These are phyloP conservation scores for Arctopsyche grandis DNA, from an alignment of 1,140 invertebrate species.

Conservation along the genomic window DNA sequence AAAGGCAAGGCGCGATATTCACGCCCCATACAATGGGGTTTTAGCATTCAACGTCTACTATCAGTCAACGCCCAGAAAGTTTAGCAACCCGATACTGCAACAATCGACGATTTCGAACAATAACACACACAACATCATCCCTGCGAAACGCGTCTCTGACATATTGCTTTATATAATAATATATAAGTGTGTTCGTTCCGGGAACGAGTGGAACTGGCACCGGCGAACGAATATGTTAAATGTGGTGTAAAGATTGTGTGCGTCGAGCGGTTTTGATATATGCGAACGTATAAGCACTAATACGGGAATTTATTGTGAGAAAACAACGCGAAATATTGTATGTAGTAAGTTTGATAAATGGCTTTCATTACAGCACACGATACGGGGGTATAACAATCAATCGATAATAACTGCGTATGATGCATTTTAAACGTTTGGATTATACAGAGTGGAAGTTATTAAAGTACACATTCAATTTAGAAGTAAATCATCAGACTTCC, in stretches of 20 bases:
- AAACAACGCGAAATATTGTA: constrained; percentile 13
- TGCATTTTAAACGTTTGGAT: no score
- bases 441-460: no score
- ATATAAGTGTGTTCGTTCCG: neutral
- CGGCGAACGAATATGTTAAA: constrained; percentile 17
- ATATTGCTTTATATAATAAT: neutral
- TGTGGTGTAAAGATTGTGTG: constrained; percentile 22
- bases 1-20: neutral
- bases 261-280: constrained; percentile 8
- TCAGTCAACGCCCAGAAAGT: neutral
- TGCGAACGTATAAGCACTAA: constrained; percentile 1
- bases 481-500: no score
- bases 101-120: neutral
- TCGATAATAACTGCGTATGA: no score
- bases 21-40: neutral
- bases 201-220: neutral
- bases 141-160: neutral
- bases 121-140: neutral
- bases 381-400: neutral
- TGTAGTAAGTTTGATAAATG: neutral
- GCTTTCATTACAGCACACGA: neutral
- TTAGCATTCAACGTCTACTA: neutral
- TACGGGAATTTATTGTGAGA: constrained; percentile 15
- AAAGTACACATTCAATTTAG: no score
- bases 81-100: neutral